These are phyloP conservation scores for Salminus brasiliensis DNA, from an alignment of 2,113 vertebrate species.

Conservation along the genomic window DNA sequence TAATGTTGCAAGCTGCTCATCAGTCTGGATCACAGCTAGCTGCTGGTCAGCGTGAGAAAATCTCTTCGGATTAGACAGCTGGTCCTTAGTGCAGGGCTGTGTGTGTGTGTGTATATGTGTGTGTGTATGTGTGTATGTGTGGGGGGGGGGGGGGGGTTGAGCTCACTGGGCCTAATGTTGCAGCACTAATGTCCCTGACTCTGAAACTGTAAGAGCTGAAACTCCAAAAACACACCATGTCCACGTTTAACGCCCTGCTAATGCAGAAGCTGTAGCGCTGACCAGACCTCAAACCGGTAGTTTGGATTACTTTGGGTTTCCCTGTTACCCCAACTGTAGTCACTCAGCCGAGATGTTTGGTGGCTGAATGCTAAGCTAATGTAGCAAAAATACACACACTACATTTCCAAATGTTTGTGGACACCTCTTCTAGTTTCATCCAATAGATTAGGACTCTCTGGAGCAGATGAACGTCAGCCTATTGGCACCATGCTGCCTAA, in stretches of 20 bases:
- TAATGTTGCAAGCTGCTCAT: background rate
- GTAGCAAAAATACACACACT: too few relatives aligned
- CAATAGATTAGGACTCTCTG: too few relatives aligned
- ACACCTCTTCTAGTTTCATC: too few relatives aligned
- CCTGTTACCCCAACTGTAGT: background rate
- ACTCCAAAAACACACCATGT: background rate
- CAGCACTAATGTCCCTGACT: constrained; percentile 57
- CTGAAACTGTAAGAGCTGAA: background rate
- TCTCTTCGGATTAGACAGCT: constrained; percentile 8
- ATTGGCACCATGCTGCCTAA: too few relatives aligned
- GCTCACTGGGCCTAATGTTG: constrained; percentile 56
- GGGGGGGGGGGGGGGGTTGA: too few relatives aligned
- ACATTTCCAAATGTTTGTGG: too few relatives aligned
- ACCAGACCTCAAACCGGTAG: background rate
- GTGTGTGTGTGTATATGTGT: background rate
- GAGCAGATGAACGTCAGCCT: too few relatives aligned
- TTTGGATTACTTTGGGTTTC: too few relatives aligned
- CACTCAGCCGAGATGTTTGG: background rate
- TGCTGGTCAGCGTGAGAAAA: background rate
- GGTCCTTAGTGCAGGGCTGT: background rate
- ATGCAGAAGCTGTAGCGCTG: background rate
- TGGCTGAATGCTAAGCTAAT: too few relatives aligned
- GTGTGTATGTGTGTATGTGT: background rate
- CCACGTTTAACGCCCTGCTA: background rate
- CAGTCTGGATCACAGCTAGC: background rate